Evolutionary conservation across 2,888 invertebrate species (phyloP), one percentile per base, ranked within the genome.

Genomic region (Aethes cnicana): DNA sequence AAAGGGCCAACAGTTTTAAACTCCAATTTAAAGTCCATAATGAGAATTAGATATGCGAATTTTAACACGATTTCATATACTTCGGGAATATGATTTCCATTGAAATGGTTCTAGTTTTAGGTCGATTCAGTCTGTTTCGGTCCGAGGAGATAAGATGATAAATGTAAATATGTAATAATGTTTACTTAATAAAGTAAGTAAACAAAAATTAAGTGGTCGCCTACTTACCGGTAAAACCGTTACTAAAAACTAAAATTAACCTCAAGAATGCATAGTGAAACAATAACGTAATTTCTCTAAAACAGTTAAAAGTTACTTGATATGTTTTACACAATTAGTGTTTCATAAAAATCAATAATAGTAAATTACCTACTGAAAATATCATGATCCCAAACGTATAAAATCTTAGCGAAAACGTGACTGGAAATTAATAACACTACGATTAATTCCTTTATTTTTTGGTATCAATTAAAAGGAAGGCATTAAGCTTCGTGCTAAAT

Each of bases 401-500:
- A n/a, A n/a, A n/a, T n/a, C n/a, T n/a, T n/a, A n/a, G n/a, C n/a
- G n/a, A n/a, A n/a, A n/a, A n/a, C n/a, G n/a, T n/a, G n/a, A n/a
- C n/a, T n/a, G n/a, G n/a, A n/a, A n/a, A n/a, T n/a, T n/a, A n/a
- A n/a, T n/a, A n/a, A n/a, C n/a, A n/a, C n/a, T n/a, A n/a, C n/a
- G n/a, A n/a, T n/a, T n/a, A n/a, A n/a, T n/a, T n/a, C n/a, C n/a
- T n/a, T n/a, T n/a, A n/a, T n/a, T n/a, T n/a, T n/a, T n/a, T n/a
- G n/a, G n/a, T n/a, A n/a, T n/a, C n/a, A n/a, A n/a, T n/a, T n/a
- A 7, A 6, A 39, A 25, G n/a, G 3, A 9, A 25, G 25, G 16
- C 39, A n/a, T 14, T 48, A 48, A n/a, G n/a, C n/a, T n/a, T n/a
- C 39, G 47, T 48, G 39, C 39, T 17, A 39, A 48, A 30, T 41